These are phyloP conservation scores for Syrmaticus mikado DNA, from an alignment of 2,113 vertebrate species.

Conservation along the genomic window DNA sequence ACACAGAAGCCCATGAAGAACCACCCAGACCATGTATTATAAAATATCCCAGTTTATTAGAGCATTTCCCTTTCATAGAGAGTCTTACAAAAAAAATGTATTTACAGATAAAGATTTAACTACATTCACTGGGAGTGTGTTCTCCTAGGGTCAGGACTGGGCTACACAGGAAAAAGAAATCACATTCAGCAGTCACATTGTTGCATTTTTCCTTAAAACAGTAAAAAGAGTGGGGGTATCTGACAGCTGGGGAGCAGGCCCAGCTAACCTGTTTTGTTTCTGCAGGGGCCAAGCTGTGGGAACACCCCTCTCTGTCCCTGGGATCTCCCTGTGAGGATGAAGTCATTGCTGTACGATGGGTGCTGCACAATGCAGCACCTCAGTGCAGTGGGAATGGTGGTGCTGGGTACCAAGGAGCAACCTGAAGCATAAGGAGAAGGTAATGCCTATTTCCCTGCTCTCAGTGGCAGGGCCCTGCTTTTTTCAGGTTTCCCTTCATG, in stretches of 20 bases:
- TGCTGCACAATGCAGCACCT: not conserved
- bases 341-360: rapidly evolving
- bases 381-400: not conserved
- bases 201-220: not conserved
- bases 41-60: conserved; percentile 67
- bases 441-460: not conserved
- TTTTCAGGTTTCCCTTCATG: rapidly evolving
- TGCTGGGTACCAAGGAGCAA: too few species aligned
- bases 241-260: not conserved
- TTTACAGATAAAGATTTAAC: conserved; percentile 32
- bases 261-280: rapidly evolving
- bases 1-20: not conserved
- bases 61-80: not conserved
- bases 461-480: too few species aligned
- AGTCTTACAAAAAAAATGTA: conserved; percentile 53
- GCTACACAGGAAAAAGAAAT: not conserved
- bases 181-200: not conserved
- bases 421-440: not conserved
- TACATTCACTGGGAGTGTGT: not conserved
- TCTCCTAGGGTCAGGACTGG: not conserved
- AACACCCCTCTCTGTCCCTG: not conserved
- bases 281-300: not conserved
- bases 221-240: not conserved
- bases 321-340: not conserved
- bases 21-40: not conserved